These are phyloP conservation scores for Lerema accius DNA, from an alignment of 1,140 invertebrate genomes.

Conservation along the genomic window DNA sequence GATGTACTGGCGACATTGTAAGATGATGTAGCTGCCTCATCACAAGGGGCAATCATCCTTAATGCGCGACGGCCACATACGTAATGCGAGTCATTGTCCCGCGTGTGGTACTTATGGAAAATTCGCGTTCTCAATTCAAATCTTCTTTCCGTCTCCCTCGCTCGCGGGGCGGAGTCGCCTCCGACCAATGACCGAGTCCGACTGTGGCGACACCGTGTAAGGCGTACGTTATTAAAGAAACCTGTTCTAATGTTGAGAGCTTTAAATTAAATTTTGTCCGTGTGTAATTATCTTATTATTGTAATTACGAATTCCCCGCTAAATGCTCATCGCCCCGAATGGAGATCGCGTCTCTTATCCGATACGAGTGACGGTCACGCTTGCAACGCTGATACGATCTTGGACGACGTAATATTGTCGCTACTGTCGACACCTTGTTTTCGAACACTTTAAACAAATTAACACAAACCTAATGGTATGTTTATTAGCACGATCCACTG, in stretches of 20 bases:
- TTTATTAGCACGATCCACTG: constrained; percentile 62
- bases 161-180: constrained; percentile 77
- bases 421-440: constrained; percentile 34
- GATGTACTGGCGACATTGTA: constrained; percentile 71
- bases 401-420: constrained; percentile 34
- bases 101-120: constrained; percentile 81
- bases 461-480: constrained; percentile 60
- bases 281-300: constrained; percentile 83
- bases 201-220: constrained; percentile 78
- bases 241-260: constrained; percentile 82
- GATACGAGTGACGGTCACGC: constrained; percentile 54
- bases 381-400: constrained; percentile 48
- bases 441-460: constrained; percentile 51
- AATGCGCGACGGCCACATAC: constrained; percentile 79
- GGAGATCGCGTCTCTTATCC: constrained; percentile 61
- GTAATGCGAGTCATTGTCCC: constrained; percentile 82
- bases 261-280: constrained; percentile 83
- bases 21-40: constrained; percentile 78
- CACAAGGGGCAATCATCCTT: constrained; percentile 81
- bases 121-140: constrained; percentile 81
- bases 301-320: constrained; percentile 80
- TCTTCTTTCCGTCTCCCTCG: constrained; percentile 77
- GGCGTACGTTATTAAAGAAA: constrained; percentile 83
- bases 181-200: constrained; percentile 76
- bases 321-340: constrained; percentile 76